Base-by-base conservation (phyloP, 2,888 invertebrate genomes). In the Holacanthella duospinosa region DNA sequence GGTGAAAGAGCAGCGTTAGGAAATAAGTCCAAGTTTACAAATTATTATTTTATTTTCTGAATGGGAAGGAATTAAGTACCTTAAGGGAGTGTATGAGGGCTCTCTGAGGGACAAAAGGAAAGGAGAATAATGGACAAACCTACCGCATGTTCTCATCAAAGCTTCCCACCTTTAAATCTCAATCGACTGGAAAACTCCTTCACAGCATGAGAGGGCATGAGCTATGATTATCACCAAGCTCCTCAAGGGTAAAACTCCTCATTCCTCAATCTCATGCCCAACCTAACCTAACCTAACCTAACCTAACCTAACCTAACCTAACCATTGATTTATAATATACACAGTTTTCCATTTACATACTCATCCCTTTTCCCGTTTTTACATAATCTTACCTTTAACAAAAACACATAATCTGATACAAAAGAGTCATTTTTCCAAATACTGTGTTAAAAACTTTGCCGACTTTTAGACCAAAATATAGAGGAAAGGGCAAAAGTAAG, bases 181-280 rank as follows among this genome's bases (percentile, higher is more conserved):
- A 70, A 68, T 70, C 69, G 68, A 63, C 60, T 59, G 66, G 68
- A 70, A 70, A 68, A 69, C 66, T 66, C 65, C 63, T 65, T 68
- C 68, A 63, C 68, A 67, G 63, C 64, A 59, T 60, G 66, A 62
- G 29, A 36, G 6, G 36, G 16, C 6, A 16, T 6, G 36, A 36
- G 36, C 16, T 36, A 36, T 36, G 36, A 36, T 36, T 16, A 6
- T 16, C 16, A 6, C 36, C 16, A 36, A 12, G 16, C 36, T 12
- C 16, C 36, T 36, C 48, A 9, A 48, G 12, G 48, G 21, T 48
- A 57, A 12, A 57, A 12, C n/a, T 57, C 28, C 3, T 29, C 29
- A 57, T 29, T 57, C 19, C 6, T 21, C 57, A 57, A 29, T 27
- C 29, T 29, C 21, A 12, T 28, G 6, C 27, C 21, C 29, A 57